Evolutionary conservation across 2,888 invertebrate species (phyloP).

Genomic region (Cerastoderma edule): DNA sequence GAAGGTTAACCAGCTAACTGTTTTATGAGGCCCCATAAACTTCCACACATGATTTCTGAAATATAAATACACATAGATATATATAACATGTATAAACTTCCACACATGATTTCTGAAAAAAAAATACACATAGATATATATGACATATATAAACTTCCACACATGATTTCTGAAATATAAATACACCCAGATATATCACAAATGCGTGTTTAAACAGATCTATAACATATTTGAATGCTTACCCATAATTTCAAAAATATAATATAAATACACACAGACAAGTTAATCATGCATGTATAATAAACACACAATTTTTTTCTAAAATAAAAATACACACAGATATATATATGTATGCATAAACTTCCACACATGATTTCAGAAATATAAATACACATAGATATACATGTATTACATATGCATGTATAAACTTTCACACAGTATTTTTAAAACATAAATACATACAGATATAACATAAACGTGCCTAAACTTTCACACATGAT

Average conservation of each 20-base stretch:
- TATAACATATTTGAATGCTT: neutral
- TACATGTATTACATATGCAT: no score
- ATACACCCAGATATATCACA: neutral
- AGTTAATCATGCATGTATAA: no score
- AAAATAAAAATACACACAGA: constrained; percentile 8
- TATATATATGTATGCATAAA: neutral
- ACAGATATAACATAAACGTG: neutral
- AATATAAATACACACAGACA: no score
- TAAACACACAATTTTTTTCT: constrained; percentile 45
- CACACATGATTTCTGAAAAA: neutral
- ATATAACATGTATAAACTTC: neutral
- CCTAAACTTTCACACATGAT: neutral
- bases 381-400: neutral
- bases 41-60: constrained; percentile 46
- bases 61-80: neutral
- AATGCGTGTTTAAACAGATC: neutral
- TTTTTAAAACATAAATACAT: neutral
- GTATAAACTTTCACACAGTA: neutral
- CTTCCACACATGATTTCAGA: neutral
- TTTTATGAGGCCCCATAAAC: neutral
- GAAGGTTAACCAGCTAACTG: neutral
- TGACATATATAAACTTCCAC: neutral
- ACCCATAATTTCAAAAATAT: neutral
- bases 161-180: neutral
- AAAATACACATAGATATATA: neutral